Evolutionary conservation across 2,113 vertebrate species (phyloP).

Genomic region (Chamaetylas fuelleborni): DNA sequence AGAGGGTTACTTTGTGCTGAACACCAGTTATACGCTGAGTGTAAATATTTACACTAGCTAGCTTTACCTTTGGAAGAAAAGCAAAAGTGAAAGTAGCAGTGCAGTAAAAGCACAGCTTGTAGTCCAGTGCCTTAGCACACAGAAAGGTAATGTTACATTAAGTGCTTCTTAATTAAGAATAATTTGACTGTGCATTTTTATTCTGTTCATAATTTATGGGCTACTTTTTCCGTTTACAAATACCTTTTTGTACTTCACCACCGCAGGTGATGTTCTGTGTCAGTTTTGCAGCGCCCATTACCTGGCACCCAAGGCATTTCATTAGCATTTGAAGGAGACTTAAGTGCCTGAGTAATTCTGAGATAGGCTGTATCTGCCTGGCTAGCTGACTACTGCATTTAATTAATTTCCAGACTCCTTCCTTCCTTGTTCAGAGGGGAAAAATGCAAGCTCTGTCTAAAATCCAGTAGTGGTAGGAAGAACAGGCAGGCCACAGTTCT

Average conservation of each 20-base stretch:
- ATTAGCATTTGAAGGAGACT: constrained; percentile 25
- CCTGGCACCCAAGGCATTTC: constrained; percentile 26
- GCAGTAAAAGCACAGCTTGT: neutral
- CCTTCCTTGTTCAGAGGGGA: neutral
- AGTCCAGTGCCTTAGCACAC: neutral
- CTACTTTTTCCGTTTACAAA: neutral
- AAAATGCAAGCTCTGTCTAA: constrained; percentile 44
- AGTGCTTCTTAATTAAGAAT: neutral
- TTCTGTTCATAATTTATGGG: constrained; percentile 16
- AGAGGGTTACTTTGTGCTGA: neutral
- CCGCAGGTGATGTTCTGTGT: neutral
- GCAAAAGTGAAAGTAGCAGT: constrained; percentile 10
- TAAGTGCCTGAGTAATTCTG: constrained; percentile 13
- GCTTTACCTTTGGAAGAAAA: neutral
- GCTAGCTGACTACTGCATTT: constrained; percentile 7
- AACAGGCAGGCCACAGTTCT: constrained; percentile 20
- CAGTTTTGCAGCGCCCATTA: neutral
- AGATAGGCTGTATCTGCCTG: constrained; percentile 5
- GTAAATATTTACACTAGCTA: neutral
- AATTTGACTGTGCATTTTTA: neutral
- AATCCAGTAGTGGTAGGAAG: neutral
- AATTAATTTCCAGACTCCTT: constrained; percentile 39
- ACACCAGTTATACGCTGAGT: accelerated
- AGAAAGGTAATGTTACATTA: neutral
- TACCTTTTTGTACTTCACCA: neutral